Evolutionary conservation across 2,797 vertebrate species (phyloP).

Genomic region (Chelon labrosus): DNA sequence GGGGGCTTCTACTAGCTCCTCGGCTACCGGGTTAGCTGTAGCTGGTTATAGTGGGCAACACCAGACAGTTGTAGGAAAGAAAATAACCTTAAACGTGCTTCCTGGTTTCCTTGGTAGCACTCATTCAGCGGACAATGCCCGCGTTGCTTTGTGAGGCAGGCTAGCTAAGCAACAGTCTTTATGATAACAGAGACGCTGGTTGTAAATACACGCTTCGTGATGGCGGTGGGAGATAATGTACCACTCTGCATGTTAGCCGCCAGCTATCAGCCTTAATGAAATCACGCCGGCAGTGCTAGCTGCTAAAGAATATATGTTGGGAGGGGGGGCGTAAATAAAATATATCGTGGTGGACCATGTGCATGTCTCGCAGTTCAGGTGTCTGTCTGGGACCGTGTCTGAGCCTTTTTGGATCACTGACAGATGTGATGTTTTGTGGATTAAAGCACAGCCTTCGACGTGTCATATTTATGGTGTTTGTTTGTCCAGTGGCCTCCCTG

Average conservation of each 20-base stretch:
- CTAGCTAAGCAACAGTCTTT: conserved; percentile 45
- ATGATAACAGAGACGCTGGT: conserved; percentile 13
- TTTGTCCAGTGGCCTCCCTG: conserved; percentile 18
- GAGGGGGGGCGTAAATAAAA: background rate
- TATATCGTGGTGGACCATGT: background rate
- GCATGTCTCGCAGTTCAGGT: background rate
- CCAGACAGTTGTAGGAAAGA: background rate
- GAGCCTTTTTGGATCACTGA: background rate
- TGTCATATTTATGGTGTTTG: background rate
- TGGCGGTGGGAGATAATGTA: conserved; percentile 50
- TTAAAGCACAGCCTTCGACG: conserved; percentile 4
- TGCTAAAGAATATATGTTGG: background rate
- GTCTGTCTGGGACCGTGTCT: background rate
- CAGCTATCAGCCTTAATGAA: conserved; percentile 15
- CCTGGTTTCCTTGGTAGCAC: conserved; percentile 8
- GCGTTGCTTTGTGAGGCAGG: conserved; percentile 25
- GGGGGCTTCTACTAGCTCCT: conserved; percentile 57
- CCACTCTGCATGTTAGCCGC: conserved; percentile 34
- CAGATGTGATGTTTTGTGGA: conserved; percentile 1
- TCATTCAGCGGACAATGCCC: conserved; percentile 24
- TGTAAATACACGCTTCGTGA: conserved; percentile 60
- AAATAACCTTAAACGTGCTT: conserved; percentile 1
- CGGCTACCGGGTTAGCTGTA: conserved; percentile 60
- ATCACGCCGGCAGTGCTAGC: background rate
- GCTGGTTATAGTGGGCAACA: conserved; percentile 29